Conservation (phyloP, 2,113 vertebrate genomes). For the Aix galericulata region DNA sequence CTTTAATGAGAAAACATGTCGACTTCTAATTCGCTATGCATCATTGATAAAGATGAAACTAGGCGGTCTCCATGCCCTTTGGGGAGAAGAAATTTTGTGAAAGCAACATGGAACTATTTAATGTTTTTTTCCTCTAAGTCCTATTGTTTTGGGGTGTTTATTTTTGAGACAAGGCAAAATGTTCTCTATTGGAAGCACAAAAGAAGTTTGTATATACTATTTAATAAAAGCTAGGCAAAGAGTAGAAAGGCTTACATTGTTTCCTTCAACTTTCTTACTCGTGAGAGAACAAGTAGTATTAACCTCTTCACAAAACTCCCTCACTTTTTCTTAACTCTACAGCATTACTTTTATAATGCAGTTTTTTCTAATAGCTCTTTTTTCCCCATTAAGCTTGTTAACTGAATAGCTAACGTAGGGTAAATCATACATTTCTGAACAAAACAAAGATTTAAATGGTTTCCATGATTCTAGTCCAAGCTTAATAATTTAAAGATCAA, state of each 20-base stretch:
- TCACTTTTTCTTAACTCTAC: background rate
- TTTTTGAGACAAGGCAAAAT: slow-evolving; percentile 29
- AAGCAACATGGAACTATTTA: slow-evolving; percentile 31
- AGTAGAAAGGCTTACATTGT: slow-evolving; percentile 52
- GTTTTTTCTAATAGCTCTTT: background rate
- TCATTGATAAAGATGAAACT: background rate
- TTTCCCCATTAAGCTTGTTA: background rate
- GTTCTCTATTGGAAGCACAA: slow-evolving; percentile 51
- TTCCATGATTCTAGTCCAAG: background rate
- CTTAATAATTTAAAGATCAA: background rate
- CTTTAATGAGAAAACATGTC: background rate
- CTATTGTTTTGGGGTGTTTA: background rate
- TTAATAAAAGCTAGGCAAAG: slow-evolving; percentile 64
- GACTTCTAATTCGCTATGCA: slow-evolving; percentile 9
- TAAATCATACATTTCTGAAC: background rate
- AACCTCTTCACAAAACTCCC: background rate
- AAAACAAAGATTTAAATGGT: background rate
- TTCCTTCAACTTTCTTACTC: slow-evolving; percentile 4
- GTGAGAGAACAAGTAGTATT: background rate
- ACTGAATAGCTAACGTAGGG: background rate
- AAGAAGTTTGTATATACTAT: slow-evolving; percentile 53
- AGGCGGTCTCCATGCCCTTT: background rate
- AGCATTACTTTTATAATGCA: background rate
- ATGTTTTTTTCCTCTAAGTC: background rate
- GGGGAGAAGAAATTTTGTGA: slow-evolving; percentile 42